These are phyloP conservation scores for Litoditis marina DNA, from an alignment of 2,888 invertebrate genomes.

Conservation along the genomic window DNA sequence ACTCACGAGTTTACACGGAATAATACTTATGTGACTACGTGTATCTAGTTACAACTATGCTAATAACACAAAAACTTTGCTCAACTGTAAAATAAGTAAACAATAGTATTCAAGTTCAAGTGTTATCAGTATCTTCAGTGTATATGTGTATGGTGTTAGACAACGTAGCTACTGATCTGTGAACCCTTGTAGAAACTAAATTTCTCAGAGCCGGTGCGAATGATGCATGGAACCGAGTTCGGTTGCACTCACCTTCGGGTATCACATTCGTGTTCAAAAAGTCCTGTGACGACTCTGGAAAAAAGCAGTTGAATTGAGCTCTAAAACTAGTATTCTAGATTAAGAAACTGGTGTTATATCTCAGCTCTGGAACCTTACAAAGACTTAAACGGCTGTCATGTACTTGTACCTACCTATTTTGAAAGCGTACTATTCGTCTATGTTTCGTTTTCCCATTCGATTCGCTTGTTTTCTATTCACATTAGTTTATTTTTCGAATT, in stretches of 20 bases:
- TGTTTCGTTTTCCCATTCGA: background rate
- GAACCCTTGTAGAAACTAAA: too few relatives aligned
- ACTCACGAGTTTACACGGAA: too few relatives aligned
- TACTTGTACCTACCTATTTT: background rate
- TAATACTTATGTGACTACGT: too few relatives aligned
- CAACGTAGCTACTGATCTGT: background rate
- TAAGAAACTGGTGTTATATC: background rate
- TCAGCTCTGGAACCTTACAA: background rate
- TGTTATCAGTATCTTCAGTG: background rate
- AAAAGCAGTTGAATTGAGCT: background rate
- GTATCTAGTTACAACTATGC: too few relatives aligned
- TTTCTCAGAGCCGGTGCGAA: too few relatives aligned
- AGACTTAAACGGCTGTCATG: background rate
- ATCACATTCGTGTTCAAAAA: conserved; percentile 13
- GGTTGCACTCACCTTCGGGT: conserved; percentile 21
- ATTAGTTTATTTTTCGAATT: too few relatives aligned
- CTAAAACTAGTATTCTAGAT: background rate
- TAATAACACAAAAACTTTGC: too few relatives aligned
- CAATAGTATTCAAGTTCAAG: background rate
- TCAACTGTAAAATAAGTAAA: too few relatives aligned
- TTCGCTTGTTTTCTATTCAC: too few relatives aligned
- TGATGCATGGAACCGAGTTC: too few relatives aligned
- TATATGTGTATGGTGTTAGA: conserved; percentile 1
- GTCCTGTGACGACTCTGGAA: conserved; percentile 10
- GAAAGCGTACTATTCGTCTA: background rate